Conservation (phyloP, 2,888 invertebrate species). For the Epiperipatus broadwayi region DNA sequence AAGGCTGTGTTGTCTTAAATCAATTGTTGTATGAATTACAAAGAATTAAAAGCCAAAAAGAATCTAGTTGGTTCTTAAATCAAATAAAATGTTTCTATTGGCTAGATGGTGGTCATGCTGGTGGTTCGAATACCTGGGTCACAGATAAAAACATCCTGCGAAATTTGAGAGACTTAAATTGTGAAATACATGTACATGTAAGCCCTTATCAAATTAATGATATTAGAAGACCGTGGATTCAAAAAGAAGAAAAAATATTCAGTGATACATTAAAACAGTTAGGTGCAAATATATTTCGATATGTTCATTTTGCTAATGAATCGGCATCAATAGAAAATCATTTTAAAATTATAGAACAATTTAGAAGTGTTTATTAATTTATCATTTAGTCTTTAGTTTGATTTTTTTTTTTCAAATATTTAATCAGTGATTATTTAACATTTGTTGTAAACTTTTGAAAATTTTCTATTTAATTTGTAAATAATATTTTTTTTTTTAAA, state of each 20-base stretch:
- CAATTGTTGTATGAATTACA: conserved; percentile 70
- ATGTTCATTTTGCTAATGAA: conserved; percentile 41
- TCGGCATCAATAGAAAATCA: conserved; percentile 45
- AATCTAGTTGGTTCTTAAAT: conserved; percentile 15
- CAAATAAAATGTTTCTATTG: conserved; percentile 59
- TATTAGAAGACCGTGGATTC: conserved; percentile 59
- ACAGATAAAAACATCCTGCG: conserved; percentile 51
- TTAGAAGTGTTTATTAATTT: too few species aligned
- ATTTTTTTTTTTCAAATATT: background rate
- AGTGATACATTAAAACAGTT: conserved; percentile 43
- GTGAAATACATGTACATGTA: conserved; percentile 54
- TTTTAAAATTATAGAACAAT: conserved; percentile 44
- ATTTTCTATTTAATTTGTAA: too few species aligned
- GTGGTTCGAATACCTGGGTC: conserved; percentile 68
- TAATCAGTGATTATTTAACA: too few species aligned
- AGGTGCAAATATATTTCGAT: conserved; percentile 43
- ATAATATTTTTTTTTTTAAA: too few species aligned
- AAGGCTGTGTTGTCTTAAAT: conserved; percentile 79
- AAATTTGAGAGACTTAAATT: too few species aligned
- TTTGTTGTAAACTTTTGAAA: too few species aligned
- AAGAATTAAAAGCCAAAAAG: too few species aligned
- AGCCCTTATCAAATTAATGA: conserved; percentile 77
- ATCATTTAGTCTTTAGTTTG: too few species aligned
- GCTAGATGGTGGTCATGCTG: conserved; percentile 80
- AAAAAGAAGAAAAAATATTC: conserved; percentile 58